A percentile compares a stretch with the other conserved stretches of the same genome.
Evolutionary conservation across 2,113 vertebrate species (phyloP).

Genomic region (Hemibates koningsi): DNA sequence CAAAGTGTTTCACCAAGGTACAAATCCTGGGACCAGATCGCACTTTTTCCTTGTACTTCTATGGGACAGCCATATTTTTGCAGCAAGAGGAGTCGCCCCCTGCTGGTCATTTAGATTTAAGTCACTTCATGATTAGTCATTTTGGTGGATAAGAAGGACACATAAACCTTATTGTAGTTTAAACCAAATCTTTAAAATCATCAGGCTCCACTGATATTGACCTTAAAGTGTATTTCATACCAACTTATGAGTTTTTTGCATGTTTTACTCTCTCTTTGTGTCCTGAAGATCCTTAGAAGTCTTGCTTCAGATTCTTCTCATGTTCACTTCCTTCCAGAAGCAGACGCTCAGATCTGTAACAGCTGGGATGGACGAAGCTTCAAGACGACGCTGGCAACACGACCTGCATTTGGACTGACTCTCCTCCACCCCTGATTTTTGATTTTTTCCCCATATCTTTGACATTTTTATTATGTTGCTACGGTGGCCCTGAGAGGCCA

Average conservation of each 20-base stretch:
- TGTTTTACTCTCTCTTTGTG: not conserved
- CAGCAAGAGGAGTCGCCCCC: not conserved
- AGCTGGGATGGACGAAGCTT: not conserved
- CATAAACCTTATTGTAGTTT: not conserved
- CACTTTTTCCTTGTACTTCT: not conserved
- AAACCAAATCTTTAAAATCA: not conserved
- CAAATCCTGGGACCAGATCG: rapidly evolving
- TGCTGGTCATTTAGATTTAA: not conserved
- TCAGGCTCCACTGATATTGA: not conserved
- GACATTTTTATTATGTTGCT: not conserved
- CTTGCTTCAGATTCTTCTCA: not conserved
- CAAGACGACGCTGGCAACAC: not conserved
- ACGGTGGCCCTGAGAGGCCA: not conserved
- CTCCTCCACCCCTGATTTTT: not conserved
- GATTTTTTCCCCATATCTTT: not conserved
- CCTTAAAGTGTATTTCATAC: not conserved
- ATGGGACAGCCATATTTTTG: not conserved
- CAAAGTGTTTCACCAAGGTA: not conserved
- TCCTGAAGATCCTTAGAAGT: not conserved
- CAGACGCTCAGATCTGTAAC: not conserved
- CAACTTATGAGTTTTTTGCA: not conserved
- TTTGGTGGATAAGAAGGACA: not conserved
- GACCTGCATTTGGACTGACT: not conserved
- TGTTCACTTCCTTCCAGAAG: not conserved
- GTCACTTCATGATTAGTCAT: not conserved